These are phyloP conservation scores for Tapirus terrestris DNA, from an alignment of 2,113 vertebrate genomes.

Conservation along the genomic window DNA sequence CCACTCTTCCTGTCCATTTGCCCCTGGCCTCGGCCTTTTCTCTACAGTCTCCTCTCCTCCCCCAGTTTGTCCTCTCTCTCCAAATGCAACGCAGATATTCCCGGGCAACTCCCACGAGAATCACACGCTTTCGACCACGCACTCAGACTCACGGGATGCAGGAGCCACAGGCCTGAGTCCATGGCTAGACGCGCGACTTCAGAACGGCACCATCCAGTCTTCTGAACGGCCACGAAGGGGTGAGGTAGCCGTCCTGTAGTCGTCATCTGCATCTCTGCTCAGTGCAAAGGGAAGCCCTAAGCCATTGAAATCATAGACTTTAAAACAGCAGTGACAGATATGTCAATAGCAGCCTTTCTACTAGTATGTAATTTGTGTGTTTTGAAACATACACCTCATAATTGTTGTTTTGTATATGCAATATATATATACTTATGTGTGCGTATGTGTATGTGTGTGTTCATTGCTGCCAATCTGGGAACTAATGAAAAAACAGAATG, in stretches of 20 bases:
- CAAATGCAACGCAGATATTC: accelerated
- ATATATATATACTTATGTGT: too few relatives aligned
- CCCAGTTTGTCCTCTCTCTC: accelerated
- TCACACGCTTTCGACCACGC: accelerated
- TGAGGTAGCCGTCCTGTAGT: accelerated
- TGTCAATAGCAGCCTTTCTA: accelerated
- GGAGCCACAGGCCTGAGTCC: accelerated
- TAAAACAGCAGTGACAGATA: accelerated
- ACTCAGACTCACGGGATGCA: accelerated
- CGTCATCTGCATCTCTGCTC: accelerated
- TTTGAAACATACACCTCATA: neutral
- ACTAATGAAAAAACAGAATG: neutral
- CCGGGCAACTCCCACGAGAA: accelerated
- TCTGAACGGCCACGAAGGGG: accelerated
- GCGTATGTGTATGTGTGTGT: too few relatives aligned
- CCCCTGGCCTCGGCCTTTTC: accelerated
- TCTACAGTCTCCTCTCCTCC: accelerated
- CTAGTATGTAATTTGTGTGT: accelerated
- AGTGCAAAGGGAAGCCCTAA: too few relatives aligned
- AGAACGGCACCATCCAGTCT: accelerated
- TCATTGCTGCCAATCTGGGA: neutral
- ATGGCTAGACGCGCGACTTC: accelerated
- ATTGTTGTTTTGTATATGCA: too few relatives aligned
- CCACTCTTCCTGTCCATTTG: accelerated
- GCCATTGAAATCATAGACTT: neutral